Conservation (phyloP, 2,888 invertebrate species). For the Aphodius granarius region DNA sequence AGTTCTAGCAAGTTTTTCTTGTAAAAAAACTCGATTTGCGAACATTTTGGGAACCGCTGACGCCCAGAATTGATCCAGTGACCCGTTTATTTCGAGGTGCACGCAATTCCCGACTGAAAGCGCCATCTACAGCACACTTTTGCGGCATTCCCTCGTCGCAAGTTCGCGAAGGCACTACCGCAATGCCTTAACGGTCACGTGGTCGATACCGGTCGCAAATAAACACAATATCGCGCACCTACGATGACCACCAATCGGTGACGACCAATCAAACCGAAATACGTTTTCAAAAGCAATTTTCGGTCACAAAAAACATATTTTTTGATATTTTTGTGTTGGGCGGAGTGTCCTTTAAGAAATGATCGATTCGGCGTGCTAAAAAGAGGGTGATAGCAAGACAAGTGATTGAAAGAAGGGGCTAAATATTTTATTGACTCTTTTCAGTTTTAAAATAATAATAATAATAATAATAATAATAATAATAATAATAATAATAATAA, state of each 20-base stretch:
- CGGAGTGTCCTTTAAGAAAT: background rate
- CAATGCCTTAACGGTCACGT: background rate
- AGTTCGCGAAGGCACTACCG: background rate
- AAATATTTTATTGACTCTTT: background rate
- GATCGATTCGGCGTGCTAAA: background rate
- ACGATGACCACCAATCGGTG: background rate
- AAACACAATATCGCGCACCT: background rate
- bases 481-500: no score
- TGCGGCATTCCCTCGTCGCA: background rate
- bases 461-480: no score
- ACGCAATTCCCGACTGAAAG: background rate
- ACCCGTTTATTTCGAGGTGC: background rate
- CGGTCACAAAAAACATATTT: background rate
- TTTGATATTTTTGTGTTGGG: background rate
- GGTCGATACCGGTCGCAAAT: background rate
- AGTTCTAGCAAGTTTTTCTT: no score
- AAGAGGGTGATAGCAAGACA: background rate
- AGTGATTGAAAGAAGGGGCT: background rate
- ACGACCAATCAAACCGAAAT: background rate
- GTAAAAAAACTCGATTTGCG: no score
- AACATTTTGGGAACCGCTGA: conserved; percentile 25
- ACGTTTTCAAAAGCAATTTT: background rate
- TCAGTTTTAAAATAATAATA: no score
- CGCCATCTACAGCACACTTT: background rate
- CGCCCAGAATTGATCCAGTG: conserved; percentile 18